These are phyloP conservation scores for Notocelia uddmanniana DNA, from an alignment of 2,888 invertebrate genomes.

Conservation along the genomic window DNA sequence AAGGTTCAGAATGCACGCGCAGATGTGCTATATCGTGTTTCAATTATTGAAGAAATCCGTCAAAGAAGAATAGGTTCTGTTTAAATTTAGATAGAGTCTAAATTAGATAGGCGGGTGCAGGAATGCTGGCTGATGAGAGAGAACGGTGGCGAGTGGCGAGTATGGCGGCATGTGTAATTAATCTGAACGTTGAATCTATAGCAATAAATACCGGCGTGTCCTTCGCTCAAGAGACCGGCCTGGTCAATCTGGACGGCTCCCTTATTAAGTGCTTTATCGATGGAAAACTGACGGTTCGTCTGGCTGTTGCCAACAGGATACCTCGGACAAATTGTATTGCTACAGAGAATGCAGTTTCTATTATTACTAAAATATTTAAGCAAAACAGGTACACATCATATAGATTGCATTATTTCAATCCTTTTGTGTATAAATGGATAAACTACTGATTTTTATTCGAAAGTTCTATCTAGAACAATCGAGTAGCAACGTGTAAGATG, in stretches of 20 bases:
- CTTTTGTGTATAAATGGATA: neutral
- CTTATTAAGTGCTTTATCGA: constrained; percentile 69
- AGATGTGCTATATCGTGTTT: constrained; percentile 68
- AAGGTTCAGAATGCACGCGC: constrained; percentile 69
- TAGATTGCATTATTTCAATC: neutral
- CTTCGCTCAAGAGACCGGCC: constrained; percentile 72
- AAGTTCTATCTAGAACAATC: neutral
- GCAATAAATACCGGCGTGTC: constrained; percentile 77
- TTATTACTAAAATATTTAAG: neutral
- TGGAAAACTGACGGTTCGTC: constrained; percentile 48
- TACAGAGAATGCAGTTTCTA: neutral
- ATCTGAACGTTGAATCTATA: constrained; percentile 77
- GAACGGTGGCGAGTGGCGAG: constrained; percentile 47
- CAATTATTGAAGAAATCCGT: constrained; percentile 69
- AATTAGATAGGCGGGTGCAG: constrained; percentile 60
- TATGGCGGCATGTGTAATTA: constrained; percentile 73
- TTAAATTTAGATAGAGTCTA: constrained; percentile 62
- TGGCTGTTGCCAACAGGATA: neutral
- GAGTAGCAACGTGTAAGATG: neutral
- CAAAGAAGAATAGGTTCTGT: constrained; percentile 68
- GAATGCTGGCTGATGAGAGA: constrained; percentile 72
- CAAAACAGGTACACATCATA: neutral
- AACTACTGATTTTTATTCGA: neutral
- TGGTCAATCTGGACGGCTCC: constrained; percentile 63
- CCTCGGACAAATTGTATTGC: neutral